Evolutionary conservation across 2,113 vertebrate species (phyloP).

Genomic region (Melanostigma gelatinosum): DNA sequence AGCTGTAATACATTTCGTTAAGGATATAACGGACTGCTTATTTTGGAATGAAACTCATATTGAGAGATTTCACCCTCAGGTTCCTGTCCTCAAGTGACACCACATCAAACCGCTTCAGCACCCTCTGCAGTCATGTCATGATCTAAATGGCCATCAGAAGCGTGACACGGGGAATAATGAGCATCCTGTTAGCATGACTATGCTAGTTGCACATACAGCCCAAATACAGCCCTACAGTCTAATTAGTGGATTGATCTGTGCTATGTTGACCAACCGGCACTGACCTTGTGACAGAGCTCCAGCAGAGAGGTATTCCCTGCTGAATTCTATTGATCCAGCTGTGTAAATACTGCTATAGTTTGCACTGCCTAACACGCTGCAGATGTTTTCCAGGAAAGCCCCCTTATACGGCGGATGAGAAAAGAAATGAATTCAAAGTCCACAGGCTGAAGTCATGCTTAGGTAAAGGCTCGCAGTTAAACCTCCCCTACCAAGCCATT

Average conservation of each 20-base stretch:
- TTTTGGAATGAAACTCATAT: neutral
- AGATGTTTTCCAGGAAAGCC: slow-evolving; percentile 68
- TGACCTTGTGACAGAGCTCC: slow-evolving; percentile 60
- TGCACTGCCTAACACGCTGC: slow-evolving; percentile 48
- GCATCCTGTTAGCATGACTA: slow-evolving; percentile 30
- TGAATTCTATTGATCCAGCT: slow-evolving; percentile 67
- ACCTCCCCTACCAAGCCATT: neutral
- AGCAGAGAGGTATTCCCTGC: slow-evolving; percentile 37
- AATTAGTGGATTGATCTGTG: slow-evolving; percentile 64
- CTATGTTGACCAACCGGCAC: slow-evolving; percentile 44
- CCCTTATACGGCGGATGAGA: slow-evolving; percentile 11
- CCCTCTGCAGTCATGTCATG: slow-evolving; percentile 9
- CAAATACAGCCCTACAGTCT: slow-evolving; percentile 17
- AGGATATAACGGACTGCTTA: neutral
- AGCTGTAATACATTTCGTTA: slow-evolving; percentile 5
- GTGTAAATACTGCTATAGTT: slow-evolving; percentile 53
- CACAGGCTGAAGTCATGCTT: slow-evolving; percentile 33
- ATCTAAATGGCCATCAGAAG: neutral
- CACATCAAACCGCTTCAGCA: neutral
- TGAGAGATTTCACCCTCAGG: neutral
- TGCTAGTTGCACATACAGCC: slow-evolving; percentile 29
- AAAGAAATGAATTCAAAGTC: slow-evolving; percentile 37
- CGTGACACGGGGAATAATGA: slow-evolving; percentile 14
- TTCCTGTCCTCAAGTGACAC: neutral
- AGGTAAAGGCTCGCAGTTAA: neutral